Evolutionary conservation across 2,888 invertebrate genomes (phyloP).

Genomic region (Sepiola atlantica): DNA sequence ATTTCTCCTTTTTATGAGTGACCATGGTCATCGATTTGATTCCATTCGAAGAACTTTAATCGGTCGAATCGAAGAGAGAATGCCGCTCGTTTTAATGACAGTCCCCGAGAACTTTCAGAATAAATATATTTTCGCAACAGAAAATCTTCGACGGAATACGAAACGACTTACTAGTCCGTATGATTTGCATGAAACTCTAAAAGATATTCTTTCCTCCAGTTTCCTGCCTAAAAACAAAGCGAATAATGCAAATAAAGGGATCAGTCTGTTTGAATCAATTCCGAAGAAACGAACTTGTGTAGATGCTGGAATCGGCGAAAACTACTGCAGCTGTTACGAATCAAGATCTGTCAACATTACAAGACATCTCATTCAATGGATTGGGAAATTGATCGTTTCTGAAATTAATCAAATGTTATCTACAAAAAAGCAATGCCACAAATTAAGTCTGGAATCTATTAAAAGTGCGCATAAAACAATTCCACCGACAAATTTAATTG

Average conservation of each 20-base stretch:
- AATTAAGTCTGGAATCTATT: not conserved
- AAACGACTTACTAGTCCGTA: slow-evolving; percentile 87
- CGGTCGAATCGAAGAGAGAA: slow-evolving; percentile 91
- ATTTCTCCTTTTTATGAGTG: slow-evolving; percentile 89
- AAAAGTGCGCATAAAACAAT: not conserved
- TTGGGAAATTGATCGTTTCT: slow-evolving; percentile 77
- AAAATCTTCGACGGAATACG: slow-evolving; percentile 80
- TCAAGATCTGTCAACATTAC: slow-evolving; percentile 79
- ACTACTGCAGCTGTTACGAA: slow-evolving; percentile 91
- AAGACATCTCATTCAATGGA: slow-evolving; percentile 78
- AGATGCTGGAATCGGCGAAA: slow-evolving; percentile 84
- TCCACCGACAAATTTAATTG: not conserved
- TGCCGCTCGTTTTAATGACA: slow-evolving; percentile 88
- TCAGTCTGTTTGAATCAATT: slow-evolving; percentile 85
- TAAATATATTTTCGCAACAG: slow-evolving; percentile 79
- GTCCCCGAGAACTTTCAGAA: slow-evolving; percentile 83
- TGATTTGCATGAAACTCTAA: slow-evolving; percentile 87
- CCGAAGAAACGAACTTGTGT: slow-evolving; percentile 84
- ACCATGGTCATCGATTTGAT: slow-evolving; percentile 89
- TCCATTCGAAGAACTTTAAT: slow-evolving; percentile 88
- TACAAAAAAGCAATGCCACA: not conserved
- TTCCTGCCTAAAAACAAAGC: slow-evolving; percentile 69
- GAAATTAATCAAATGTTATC: not conserved
- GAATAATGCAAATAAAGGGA: slow-evolving; percentile 51
- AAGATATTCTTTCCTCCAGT: slow-evolving; percentile 78